Conservation (phyloP, 92 coral and sea anemone genomes). For the Umimayanthus chanpuru region DNA sequence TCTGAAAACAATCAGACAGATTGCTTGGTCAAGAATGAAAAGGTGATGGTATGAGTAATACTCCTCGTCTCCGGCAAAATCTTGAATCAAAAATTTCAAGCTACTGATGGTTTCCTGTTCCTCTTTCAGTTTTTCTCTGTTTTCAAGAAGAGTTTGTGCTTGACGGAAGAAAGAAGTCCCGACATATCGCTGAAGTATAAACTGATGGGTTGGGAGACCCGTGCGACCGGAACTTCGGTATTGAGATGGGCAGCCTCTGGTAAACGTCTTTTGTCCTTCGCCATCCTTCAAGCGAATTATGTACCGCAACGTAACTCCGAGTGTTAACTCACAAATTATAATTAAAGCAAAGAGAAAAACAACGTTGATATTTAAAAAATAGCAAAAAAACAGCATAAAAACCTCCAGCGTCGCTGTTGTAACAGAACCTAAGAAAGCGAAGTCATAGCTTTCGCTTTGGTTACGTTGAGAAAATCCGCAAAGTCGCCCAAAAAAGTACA, state of each 20-base stretch:
- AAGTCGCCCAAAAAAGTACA: background rate
- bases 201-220: constrained; percentile 18
- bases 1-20: background rate
- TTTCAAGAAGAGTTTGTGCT: constrained; percentile 16
- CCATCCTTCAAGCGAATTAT: constrained; percentile 23
- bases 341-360: constrained; percentile 4
- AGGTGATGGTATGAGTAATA: constrained; percentile 17
- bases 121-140: background rate
- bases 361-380: background rate
- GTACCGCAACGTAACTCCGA: constrained; percentile 5
- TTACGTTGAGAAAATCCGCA: background rate
- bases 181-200: constrained; percentile 1
- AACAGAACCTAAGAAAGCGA: background rate
- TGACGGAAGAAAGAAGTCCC: constrained; percentile 14
- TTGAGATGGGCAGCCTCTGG: constrained; percentile 20
- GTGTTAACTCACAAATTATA: background rate
- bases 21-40: constrained; percentile 23
- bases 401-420: background rate
- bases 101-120: constrained; percentile 11
- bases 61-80: constrained; percentile 21
- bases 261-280: constrained; percentile 18
- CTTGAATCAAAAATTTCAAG: constrained; percentile 24
- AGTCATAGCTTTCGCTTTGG: background rate
- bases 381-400: background rate
- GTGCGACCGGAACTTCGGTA: constrained; percentile 17